A percentile compares a stretch with the other conserved stretches of the same genome.
Conservation (phyloP, 2,113 vertebrate species). For the Tupaia chinensis region DNA sequence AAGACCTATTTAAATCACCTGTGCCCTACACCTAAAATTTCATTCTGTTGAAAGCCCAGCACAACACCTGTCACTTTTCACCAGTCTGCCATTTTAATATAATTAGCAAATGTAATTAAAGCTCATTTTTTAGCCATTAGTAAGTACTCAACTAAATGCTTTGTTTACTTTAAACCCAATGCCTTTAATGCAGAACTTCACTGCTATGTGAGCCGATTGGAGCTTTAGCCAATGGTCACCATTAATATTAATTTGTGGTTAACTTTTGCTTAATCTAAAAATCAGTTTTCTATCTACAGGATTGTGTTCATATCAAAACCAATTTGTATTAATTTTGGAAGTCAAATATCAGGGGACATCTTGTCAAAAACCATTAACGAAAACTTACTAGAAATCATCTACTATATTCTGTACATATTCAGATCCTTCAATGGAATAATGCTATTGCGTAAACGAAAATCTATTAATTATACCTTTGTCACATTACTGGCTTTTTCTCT, state of each 20-base stretch:
- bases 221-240: background rate
- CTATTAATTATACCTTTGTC: conserved; percentile 24
- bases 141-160: conserved; percentile 24
- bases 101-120: conserved; percentile 57
- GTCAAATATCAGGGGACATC: conserved; percentile 71
- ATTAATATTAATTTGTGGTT: conserved; percentile 76
- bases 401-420: conserved; percentile 58
- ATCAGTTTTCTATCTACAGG: conserved; percentile 60
- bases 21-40: background rate
- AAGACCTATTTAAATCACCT: background rate
- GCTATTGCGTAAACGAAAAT: conserved; percentile 65
- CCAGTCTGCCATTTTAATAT: background rate
- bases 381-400: conserved; percentile 60
- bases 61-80: background rate
- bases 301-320: conserved; percentile 60
- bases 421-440: conserved; percentile 35
- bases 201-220: background rate
- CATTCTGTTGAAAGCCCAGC: background rate
- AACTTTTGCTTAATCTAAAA: conserved; percentile 66
- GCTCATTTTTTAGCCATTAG: conserved; percentile 53
- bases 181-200: background rate
- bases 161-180: conserved; percentile 47
- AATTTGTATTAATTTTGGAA: conserved; percentile 78
- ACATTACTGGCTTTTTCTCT: conserved; percentile 44
- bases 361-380: conserved; percentile 73